phyloP scores from a whole-genome alignment of 2,113 vertebrate species.

The Cercopithecus mona region DNA sequence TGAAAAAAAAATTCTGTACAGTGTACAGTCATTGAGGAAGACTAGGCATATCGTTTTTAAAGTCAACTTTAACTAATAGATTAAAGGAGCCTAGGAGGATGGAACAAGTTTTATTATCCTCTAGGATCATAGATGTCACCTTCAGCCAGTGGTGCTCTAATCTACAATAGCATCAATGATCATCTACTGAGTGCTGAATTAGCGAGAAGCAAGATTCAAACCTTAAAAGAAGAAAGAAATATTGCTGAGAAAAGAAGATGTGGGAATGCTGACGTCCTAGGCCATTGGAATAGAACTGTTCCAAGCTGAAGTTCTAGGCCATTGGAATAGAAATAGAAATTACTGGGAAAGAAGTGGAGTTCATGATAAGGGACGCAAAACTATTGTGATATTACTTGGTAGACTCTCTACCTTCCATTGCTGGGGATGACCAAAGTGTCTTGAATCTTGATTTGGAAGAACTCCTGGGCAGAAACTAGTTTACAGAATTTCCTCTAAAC shows the following conservation, averaged over 20 bases:
- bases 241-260: neutral
- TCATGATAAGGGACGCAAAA: neutral
- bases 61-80: neutral
- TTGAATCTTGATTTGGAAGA: slow-evolving; percentile 4
- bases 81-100: accelerated
- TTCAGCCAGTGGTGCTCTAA: neutral
- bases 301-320: neutral
- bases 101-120: neutral
- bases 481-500: neutral
- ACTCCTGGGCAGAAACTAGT: neutral
- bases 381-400: neutral
- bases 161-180: neutral
- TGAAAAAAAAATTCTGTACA: neutral
- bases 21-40: neutral
- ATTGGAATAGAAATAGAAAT: neutral
- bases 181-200: neutral
- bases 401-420: neutral
- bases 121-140: neutral
- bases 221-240: neutral
- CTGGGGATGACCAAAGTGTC: neutral
- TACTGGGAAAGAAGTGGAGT: neutral
- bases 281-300: neutral
- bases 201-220: neutral
- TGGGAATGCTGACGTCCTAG: neutral
- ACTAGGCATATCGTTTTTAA: neutral